Percentiles rank a stretch among this genome's conserved stretches.
phyloP scores from a whole-genome alignment of 1,140 invertebrate genomes.

The Cydia fagiglandana region DNA sequence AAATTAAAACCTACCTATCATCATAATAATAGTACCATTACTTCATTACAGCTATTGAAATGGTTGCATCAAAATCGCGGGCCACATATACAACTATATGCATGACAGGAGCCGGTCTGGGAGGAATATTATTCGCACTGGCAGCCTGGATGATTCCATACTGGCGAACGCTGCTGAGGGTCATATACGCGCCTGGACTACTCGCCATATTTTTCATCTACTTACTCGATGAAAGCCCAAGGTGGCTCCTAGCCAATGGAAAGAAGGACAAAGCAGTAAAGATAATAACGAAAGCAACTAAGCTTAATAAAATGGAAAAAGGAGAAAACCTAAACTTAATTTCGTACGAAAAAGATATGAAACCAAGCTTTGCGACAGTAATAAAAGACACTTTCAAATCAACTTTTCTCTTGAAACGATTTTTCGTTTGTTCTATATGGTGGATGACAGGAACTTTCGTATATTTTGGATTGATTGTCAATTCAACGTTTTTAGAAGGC shows the following conservation, averaged over 20 bases:
- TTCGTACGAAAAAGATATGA: not conserved
- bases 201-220: conserved; percentile 28
- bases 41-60: conserved; percentile 30
- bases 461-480: conserved; percentile 87
- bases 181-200: conserved; percentile 31
- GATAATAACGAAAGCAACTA: conserved; percentile 29
- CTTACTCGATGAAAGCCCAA: conserved; percentile 35
- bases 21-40: not conserved
- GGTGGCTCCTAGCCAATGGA: conserved; percentile 83
- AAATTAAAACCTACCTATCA: too few species aligned
- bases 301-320: conserved; percentile 28
- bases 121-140: not conserved
- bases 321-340: conserved; percentile 8
- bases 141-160: conserved; percentile 29
- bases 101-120: not conserved
- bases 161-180: conserved; percentile 34
- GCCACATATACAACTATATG: not conserved
- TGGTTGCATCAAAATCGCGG: conserved; percentile 5
- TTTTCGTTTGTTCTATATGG: conserved; percentile 81
- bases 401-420: conserved; percentile 27
- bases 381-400: conserved; percentile 29
- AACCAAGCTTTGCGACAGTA: conserved; percentile 2
- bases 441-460: conserved; percentile 84
- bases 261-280: conserved; percentile 24
- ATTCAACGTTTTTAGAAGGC: conserved; percentile 84